Percentiles rank a stretch among this genome's conserved stretches.
These are phyloP conservation scores for Nebria ingens DNA, from an alignment of 1,140 invertebrate species.

Conservation along the genomic window DNA sequence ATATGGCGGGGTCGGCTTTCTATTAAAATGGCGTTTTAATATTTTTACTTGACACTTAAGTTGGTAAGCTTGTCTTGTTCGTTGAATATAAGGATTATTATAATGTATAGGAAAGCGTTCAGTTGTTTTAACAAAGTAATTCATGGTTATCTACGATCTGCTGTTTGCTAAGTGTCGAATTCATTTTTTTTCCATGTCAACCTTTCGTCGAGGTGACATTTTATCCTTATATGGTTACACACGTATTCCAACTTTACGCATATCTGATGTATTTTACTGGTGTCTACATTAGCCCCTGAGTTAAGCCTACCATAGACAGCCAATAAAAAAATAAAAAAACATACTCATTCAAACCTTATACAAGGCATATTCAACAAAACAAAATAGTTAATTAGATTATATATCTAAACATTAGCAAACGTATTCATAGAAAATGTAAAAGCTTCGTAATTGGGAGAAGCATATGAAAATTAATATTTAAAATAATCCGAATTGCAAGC, in stretches of 20 bases:
- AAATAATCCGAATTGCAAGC: too few species aligned
- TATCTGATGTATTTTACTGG: conserved; percentile 1
- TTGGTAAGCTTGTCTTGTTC: too few species aligned
- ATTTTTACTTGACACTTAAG: background rate
- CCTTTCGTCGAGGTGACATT: conserved; percentile 1
- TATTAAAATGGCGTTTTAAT: background rate
- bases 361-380: too few species aligned
- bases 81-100: too few species aligned
- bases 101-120: background rate
- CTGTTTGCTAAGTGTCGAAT: background rate
- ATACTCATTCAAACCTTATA: too few species aligned
- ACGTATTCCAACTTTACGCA: background rate
- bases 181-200: background rate
- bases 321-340: too few species aligned
- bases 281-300: background rate
- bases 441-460: too few species aligned
- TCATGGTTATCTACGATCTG: background rate
- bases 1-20: background rate
- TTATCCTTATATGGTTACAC: background rate
- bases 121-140: conserved; percentile 2
- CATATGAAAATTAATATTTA: too few species aligned
- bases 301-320: background rate
- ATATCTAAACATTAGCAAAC: too few species aligned
- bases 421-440: too few species aligned
- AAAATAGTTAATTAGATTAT: too few species aligned